A percentile compares a stretch with the other conserved stretches of the same genome.
Conservation (phyloP, 2,797 vertebrate species). For the Odontamblyopus lacepedii region DNA sequence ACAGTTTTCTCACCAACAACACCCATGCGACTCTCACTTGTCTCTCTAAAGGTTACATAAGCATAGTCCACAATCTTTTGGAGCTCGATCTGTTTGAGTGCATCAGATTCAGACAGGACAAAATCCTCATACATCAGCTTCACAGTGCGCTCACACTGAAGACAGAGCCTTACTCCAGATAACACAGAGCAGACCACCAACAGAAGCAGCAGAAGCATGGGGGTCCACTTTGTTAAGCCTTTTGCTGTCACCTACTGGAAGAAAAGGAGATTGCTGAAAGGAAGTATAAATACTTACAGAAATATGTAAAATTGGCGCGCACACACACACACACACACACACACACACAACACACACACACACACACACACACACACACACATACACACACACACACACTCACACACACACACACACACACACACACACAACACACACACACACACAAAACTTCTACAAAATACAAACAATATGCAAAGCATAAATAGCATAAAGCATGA, state of each 20-base stretch:
- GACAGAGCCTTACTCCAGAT: slow-evolving; percentile 52
- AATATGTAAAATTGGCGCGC: too few species aligned
- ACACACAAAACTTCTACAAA: too few species aligned
- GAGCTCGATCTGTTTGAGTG: slow-evolving; percentile 55
- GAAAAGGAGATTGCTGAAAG: slow-evolving; percentile 6
- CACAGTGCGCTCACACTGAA: slow-evolving; percentile 74
- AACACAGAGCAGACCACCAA: slow-evolving; percentile 38
- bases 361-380: too few species aligned
- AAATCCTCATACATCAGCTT: slow-evolving; percentile 61
- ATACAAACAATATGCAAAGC: too few species aligned
- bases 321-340: too few species aligned
- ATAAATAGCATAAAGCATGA: too few species aligned
- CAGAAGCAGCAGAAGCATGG: slow-evolving; percentile 34
- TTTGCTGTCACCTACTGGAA: slow-evolving; percentile 61
- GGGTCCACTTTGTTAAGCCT: slow-evolving; percentile 1
- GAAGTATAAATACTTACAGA: too few species aligned
- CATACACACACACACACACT: too few species aligned
- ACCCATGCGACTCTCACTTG: slow-evolving; percentile 48
- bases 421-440: too few species aligned
- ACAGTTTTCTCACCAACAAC: slow-evolving; percentile 68
- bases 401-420: too few species aligned
- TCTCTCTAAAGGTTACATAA: slow-evolving; percentile 54
- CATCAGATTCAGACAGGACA: slow-evolving; percentile 37
- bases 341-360: too few species aligned
- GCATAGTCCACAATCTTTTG: slow-evolving; percentile 54